These are phyloP conservation scores for Glyptemys insculpta DNA, from an alignment of 2,797 vertebrate genomes.

Conservation along the genomic window DNA sequence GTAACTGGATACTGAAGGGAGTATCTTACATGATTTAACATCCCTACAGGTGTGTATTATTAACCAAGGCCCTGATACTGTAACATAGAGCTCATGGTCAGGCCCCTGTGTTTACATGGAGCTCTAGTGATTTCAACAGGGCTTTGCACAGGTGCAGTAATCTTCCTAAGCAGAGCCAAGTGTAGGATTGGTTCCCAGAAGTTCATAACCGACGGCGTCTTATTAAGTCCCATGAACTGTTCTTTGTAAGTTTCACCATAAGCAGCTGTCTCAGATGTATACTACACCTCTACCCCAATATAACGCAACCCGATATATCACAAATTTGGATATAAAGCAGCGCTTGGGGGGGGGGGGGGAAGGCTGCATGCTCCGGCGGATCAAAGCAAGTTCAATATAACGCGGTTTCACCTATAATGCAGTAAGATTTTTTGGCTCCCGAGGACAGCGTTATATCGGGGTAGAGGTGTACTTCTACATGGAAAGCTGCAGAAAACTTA, in stretches of 20 bases:
- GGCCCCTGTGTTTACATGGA: not conserved
- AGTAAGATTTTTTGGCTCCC: too few relatives aligned
- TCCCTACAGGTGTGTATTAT: not conserved
- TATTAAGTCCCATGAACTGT: not conserved
- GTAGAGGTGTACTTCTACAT: not conserved
- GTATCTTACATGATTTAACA: not conserved
- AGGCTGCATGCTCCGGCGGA: too few relatives aligned
- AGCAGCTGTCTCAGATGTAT: not conserved
- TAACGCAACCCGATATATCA: too few relatives aligned
- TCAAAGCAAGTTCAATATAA: too few relatives aligned
- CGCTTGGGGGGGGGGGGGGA: too few relatives aligned
- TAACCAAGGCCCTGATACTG: not conserved
- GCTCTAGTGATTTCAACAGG: not conserved
- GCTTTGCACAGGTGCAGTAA: not conserved
- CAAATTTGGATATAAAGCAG: too few relatives aligned
- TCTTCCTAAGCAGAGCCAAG: not conserved
- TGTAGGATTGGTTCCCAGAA: not conserved
- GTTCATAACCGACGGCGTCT: not conserved
- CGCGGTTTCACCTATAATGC: too few relatives aligned
- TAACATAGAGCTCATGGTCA: not conserved
- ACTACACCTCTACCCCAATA: not conserved
- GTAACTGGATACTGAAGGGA: not conserved
- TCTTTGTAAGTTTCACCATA: not conserved
- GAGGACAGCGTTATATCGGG: too few relatives aligned
- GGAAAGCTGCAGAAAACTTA: not conserved